These are phyloP conservation scores for Coregonus ussuriensis DNA, from an alignment of 2,797 vertebrate species.

Conservation along the genomic window DNA sequence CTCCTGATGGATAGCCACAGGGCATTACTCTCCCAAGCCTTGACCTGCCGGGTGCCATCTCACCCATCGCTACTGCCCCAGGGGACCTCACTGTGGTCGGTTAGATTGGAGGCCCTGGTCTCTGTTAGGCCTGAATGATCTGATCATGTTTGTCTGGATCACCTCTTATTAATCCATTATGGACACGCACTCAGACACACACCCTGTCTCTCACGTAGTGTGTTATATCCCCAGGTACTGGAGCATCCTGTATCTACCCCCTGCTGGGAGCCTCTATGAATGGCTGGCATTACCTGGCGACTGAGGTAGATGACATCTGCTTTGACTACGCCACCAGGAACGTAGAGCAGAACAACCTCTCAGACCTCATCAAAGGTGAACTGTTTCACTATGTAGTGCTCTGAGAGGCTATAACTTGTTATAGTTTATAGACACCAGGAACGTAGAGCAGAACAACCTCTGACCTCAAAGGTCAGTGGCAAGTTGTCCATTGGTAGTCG, in stretches of 20 bases:
- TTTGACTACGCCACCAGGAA: constrained; percentile 96
- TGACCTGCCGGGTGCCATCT: constrained; percentile 21
- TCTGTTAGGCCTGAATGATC: constrained; percentile 48
- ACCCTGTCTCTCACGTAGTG: background rate
- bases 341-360: constrained; percentile 93
- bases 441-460: too few species aligned
- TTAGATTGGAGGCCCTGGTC: constrained; percentile 27
- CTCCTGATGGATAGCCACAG: constrained; percentile 62
- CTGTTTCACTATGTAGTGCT: background rate
- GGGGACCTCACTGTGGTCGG: constrained; percentile 20
- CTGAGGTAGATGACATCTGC: constrained; percentile 98
- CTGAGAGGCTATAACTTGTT: too few species aligned
- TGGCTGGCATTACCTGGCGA: constrained; percentile 97
- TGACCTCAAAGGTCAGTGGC: background rate
- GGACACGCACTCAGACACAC: background rate
- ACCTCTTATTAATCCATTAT: constrained; percentile 46
- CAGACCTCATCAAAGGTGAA: constrained; percentile 94
- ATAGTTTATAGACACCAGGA: too few species aligned
- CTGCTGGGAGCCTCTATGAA: constrained; percentile 96
- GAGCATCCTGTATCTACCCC: constrained; percentile 97
- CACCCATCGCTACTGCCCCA: background rate
- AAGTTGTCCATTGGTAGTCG: too few species aligned
- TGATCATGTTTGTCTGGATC: constrained; percentile 49
- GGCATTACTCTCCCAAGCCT: constrained; percentile 13
- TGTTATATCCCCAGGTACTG: constrained; percentile 82